Conservation (phyloP, 2,113 vertebrate genomes). For the Plecotus auritus region DNA sequence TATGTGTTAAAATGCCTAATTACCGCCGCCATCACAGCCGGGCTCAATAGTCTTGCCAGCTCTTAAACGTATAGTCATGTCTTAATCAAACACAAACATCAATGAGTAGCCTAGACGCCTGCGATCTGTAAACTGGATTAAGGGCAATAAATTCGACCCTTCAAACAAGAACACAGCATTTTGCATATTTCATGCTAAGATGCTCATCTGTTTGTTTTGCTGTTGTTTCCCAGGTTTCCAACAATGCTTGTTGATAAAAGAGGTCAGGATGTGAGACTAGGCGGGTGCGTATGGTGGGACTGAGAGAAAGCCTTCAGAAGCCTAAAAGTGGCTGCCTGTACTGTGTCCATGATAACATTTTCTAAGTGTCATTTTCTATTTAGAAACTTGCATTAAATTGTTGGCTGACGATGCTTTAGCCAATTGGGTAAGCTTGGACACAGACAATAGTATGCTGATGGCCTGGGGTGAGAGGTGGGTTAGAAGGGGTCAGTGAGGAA, state of each 20-base stretch:
- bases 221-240: slow-evolving; percentile 73
- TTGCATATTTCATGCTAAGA: slow-evolving; percentile 75
- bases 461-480: no score
- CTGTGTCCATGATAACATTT: slow-evolving; percentile 74
- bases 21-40: slow-evolving; percentile 53
- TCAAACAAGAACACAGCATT: slow-evolving; percentile 63
- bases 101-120: slow-evolving; percentile 63
- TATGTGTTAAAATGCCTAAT: slow-evolving; percentile 75
- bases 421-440: neutral
- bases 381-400: slow-evolving; percentile 76
- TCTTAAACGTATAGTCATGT: slow-evolving; percentile 64
- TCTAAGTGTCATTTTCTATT: slow-evolving; percentile 74
- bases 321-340: slow-evolving; percentile 64
- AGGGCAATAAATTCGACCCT: slow-evolving; percentile 71
- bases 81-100: slow-evolving; percentile 68
- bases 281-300: slow-evolving; percentile 67
- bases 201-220: slow-evolving; percentile 70
- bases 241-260: slow-evolving; percentile 68
- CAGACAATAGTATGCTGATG: no score
- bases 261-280: slow-evolving; percentile 49
- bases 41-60: slow-evolving; percentile 61
- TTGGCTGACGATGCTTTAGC: slow-evolving; percentile 74
- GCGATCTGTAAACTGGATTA: slow-evolving; percentile 70
- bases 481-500: no score
- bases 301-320: slow-evolving; percentile 64